A percentile compares a stretch with the other conserved stretches of the same genome.
These are phyloP conservation scores for Trichopoda pennipes DNA, from an alignment of 2,888 invertebrate genomes.

Conservation along the genomic window DNA sequence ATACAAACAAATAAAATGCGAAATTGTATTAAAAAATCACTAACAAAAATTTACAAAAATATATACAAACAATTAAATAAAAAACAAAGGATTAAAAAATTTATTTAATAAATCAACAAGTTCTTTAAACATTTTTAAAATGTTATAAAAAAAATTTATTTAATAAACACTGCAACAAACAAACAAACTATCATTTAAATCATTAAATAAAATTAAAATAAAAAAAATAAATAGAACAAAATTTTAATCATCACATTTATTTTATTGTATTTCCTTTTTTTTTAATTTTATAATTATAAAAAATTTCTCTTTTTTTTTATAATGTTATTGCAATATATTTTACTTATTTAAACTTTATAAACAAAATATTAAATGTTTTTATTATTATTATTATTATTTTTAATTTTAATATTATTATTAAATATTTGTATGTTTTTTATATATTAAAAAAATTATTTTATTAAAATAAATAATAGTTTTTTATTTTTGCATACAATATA, in stretches of 20 bases:
- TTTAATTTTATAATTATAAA: slow-evolving; percentile 37
- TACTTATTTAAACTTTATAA: slow-evolving; percentile 60
- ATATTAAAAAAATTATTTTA: slow-evolving; percentile 40
- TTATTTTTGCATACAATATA: slow-evolving; percentile 11
- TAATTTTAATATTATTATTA: slow-evolving; percentile 40
- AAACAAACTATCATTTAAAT: slow-evolving; percentile 49
- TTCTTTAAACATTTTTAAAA: slow-evolving; percentile 73
- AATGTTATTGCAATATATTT: slow-evolving; percentile 65
- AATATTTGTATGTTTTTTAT: slow-evolving; percentile 60
- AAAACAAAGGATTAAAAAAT: slow-evolving; percentile 34
- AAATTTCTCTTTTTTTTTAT: slow-evolving; percentile 36
- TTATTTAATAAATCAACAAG: slow-evolving; percentile 61
- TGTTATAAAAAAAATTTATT: slow-evolving; percentile 53
- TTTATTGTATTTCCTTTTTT: slow-evolving; percentile 21
- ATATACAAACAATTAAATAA: slow-evolving; percentile 23
- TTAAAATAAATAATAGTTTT: slow-evolving; percentile 21
- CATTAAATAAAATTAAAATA: slow-evolving; percentile 36
- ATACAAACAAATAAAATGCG: slow-evolving; percentile 33
- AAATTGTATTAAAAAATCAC: slow-evolving; percentile 37
- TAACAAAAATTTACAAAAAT: slow-evolving; percentile 35
- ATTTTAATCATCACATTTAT: slow-evolving; percentile 55
- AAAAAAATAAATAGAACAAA: slow-evolving; percentile 41
- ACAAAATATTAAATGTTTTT: slow-evolving; percentile 54
- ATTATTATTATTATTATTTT: slow-evolving; percentile 50
- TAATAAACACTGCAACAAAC: slow-evolving; percentile 20